Base-by-base conservation (phyloP, 1,140 invertebrate species). In the Dinothrombium tinctorium region DNA sequence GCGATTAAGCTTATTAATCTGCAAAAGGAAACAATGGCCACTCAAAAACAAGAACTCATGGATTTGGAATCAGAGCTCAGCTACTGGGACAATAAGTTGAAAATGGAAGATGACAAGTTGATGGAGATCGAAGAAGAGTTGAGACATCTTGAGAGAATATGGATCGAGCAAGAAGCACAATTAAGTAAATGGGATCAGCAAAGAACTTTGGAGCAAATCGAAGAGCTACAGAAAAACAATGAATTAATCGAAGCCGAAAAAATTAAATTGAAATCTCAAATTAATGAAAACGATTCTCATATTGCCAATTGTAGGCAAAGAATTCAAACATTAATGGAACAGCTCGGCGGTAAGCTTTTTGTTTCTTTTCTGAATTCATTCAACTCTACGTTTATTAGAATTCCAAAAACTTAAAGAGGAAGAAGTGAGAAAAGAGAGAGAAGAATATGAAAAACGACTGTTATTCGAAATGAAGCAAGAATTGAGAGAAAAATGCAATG, bases 251-350 rank as follows among this genome's bases (percentile, higher is more conserved):
- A 49, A 35, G 26, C 37, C 14, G 43, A 48, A 26, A 29, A 40
- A 40, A 25, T 29, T 23, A 20, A 45, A 20, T 15, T 45, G 7
- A 37, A 19, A 42, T 9, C 7, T 14, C 43, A 83, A 54, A 56
- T 86, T 39, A 74, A 74, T 0, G 80, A 82, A 56, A 81, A 78
- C 54, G 80, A 86, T 61, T 80, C 76, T 0, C 78, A 87, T 58
- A 57, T 86, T 37, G 55, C 80, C 42, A 76, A 83, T 48, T 83
- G 79, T 57, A 80, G 80, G 63, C 84, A 77, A 54, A 81, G 79
- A 61, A 82, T 80, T 48, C 38, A 43, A 15, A 43, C 29, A 45
- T 11, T 53, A 0, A 40, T 55, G 14, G 51, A 55, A 29, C 50
- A 52, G 37, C 46, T 56, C n/a, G 41, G 48, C 14, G 56, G 56